Base-by-base conservation (phyloP, 2,113 vertebrate genomes). In the Excalfactoria chinensis region DNA sequence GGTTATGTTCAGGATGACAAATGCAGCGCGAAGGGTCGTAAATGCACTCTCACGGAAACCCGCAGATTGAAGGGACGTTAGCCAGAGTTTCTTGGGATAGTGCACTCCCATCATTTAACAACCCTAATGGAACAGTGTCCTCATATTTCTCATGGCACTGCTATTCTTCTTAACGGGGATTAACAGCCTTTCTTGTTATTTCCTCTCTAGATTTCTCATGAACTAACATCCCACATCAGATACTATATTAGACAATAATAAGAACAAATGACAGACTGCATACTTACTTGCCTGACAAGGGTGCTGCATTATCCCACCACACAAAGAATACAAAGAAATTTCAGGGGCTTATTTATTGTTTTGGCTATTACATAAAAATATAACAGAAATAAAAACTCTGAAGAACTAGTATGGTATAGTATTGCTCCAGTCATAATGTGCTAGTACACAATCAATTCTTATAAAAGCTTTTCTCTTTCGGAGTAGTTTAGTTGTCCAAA, bases 321-420 rank as follows among this genome's bases (percentile, higher is more conserved):
- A 87, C 93, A 95, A 91, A 94, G 84, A 88, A 79, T 60, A 83
- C 86, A 95, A 95, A 96, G 96, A 87, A 97, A 92, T 89, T 95
- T 95, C 96, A 77, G 70, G 72, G 62, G 3, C 67, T 92, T 97
- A 97, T 97, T 98, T 98, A 98, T 95, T 96, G 94, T 93, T 93
- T 92, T 66, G 87, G 93, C 93, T 78, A 93, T 97, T 97, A 96
- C 68, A 91, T 85, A 93, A 97, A 98, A 98, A 98, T 97, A 98
- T 96, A 97, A 95, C 93, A 93, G 97, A 97, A 96, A 98, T 98
- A 97, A 98, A 98, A 97, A 86, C 84, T 86, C 88, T 87, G 89
- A 93, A 95, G 85, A 89, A 93, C 80, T 96, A 95, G 96, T 84
- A 96, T 80, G 88, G 93, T 96, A 81, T 97, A 81, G 93, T 68